A percentile compares a stretch with the other conserved stretches of the same genome.
These are phyloP conservation scores for Sthenelais limicola DNA, from an alignment of 2,888 invertebrate species.

Conservation along the genomic window DNA sequence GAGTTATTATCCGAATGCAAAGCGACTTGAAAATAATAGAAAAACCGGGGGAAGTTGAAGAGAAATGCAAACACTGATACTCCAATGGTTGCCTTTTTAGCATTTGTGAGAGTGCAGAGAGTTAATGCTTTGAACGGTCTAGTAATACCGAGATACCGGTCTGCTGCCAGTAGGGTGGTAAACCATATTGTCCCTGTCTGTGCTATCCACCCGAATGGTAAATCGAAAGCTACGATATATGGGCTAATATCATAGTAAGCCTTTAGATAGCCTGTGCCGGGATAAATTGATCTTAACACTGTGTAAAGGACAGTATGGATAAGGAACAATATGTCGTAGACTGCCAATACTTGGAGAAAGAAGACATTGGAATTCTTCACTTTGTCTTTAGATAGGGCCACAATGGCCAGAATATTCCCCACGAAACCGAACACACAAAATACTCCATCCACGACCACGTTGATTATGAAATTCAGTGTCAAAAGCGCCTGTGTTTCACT, in stretches of 20 bases:
- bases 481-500: neutral
- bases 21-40: slow-evolving; percentile 41
- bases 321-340: slow-evolving; percentile 42
- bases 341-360: slow-evolving; percentile 40
- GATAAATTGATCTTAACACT: slow-evolving; percentile 36
- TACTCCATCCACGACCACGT: slow-evolving; percentile 39
- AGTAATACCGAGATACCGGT: slow-evolving; percentile 41
- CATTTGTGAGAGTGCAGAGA: slow-evolving; percentile 36
- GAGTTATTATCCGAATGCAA: slow-evolving; percentile 20
- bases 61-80: slow-evolving; percentile 28
- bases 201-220: slow-evolving; percentile 45
- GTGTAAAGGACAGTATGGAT: slow-evolving; percentile 42
- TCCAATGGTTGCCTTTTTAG: neutral
- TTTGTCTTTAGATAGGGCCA: slow-evolving; percentile 17
- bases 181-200: slow-evolving; percentile 47
- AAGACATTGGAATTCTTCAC: slow-evolving; percentile 35
- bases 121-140: slow-evolving; percentile 39
- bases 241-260: slow-evolving; percentile 24
- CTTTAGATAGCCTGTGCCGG: slow-evolving; percentile 33
- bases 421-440: slow-evolving; percentile 36
- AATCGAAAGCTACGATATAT: slow-evolving; percentile 42
- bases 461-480: slow-evolving; percentile 25
- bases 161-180: slow-evolving; percentile 36
- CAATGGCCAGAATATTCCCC: slow-evolving; percentile 29
- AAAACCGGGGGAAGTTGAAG: slow-evolving; percentile 43